These are phyloP conservation scores for Bellardia pandia DNA, from an alignment of 2,888 invertebrate species.

Conservation along the genomic window DNA sequence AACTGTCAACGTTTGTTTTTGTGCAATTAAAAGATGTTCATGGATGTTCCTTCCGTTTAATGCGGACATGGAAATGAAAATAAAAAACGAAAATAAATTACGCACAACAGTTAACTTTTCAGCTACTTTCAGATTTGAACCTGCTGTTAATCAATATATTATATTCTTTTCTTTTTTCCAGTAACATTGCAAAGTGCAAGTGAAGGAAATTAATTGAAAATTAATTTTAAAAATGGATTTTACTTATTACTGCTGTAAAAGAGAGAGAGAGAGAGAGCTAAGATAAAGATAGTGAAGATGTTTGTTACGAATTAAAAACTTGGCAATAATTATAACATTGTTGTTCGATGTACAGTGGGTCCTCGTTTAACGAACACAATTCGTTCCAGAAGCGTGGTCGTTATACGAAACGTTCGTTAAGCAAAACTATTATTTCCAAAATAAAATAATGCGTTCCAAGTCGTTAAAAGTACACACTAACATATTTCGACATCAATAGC, in stretches of 20 bases:
- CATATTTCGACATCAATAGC: too few relatives aligned
- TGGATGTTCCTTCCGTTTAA: conserved; percentile 24
- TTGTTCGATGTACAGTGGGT: too few relatives aligned
- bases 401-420: too few relatives aligned
- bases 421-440: too few relatives aligned
- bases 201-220: conserved; percentile 4
- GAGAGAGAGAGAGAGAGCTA: too few relatives aligned
- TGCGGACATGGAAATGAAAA: conserved; percentile 22
- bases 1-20: conserved; percentile 5
- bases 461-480: too few relatives aligned
- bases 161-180: conserved; percentile 1
- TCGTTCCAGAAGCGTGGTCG: too few relatives aligned
- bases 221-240: background rate
- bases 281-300: too few relatives aligned
- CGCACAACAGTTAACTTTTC: background rate
- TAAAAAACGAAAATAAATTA: background rate
- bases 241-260: too few relatives aligned
- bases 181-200: background rate
- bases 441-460: too few relatives aligned
- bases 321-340: too few relatives aligned
- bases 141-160: conserved; percentile 2
- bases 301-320: background rate
- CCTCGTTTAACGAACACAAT: too few relatives aligned
- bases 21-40: conserved; percentile 45
- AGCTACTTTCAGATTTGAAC: background rate